Conservation (phyloP, 2,888 invertebrate species). For the Eulithis testata region DNA sequence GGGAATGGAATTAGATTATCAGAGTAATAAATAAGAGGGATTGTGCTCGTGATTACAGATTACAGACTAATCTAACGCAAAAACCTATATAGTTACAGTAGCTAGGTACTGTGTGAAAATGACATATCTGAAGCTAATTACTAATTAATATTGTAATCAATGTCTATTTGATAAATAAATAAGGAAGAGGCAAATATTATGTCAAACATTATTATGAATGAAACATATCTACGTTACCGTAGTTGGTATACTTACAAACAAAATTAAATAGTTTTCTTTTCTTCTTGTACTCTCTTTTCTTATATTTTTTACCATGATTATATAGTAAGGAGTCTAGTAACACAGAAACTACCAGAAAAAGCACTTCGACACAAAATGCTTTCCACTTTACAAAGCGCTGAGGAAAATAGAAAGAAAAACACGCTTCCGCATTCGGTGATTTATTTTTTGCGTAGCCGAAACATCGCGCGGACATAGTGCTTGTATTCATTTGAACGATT, state of each 20-base stretch:
- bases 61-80: constrained; percentile 5
- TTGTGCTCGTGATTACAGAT: constrained; percentile 18
- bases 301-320: no score
- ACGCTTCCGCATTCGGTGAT: constrained; percentile 29
- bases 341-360: constrained; percentile 9
- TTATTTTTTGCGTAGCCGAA: constrained; percentile 32
- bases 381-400: constrained; percentile 20
- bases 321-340: neutral
- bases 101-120: neutral
- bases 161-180: no score
- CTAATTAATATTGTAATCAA: neutral
- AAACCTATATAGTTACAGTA: neutral
- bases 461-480: constrained; percentile 26
- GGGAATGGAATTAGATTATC: constrained; percentile 34
- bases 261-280: no score
- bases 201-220: no score
- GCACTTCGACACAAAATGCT: constrained; percentile 10
- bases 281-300: no score
- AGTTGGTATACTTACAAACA: no score
- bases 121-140: neutral
- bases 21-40: constrained; percentile 32
- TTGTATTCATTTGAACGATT: constrained; percentile 47
- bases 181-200: no score
- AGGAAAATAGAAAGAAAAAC: constrained; percentile 30
- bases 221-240: no score